phyloP scores from a whole-genome alignment of 2,888 invertebrate genomes.

The Phortica magna region DNA sequence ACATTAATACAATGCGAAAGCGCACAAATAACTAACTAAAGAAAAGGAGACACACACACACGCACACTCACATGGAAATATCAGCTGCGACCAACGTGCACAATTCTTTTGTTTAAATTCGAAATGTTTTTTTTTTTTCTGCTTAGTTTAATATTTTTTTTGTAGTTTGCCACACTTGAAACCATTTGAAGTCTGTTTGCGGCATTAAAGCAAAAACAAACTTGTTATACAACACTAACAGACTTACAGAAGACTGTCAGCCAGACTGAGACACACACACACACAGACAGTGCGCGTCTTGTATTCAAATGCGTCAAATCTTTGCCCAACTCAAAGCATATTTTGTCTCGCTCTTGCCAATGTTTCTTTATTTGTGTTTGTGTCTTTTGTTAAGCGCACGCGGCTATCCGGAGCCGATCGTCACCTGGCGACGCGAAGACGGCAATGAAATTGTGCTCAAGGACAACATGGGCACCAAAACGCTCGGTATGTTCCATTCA shows the following conservation, averaged over 20 bases:
- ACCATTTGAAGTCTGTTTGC: constrained; percentile 69
- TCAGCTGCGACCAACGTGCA: constrained; percentile 50
- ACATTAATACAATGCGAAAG: constrained; percentile 45
- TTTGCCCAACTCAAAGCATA: neutral
- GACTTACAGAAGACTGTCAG: constrained; percentile 4
- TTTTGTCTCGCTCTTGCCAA: neutral
- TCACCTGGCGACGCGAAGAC: constrained; percentile 92
- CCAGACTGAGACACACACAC: too few relatives aligned
- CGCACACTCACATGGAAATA: constrained; percentile 43
- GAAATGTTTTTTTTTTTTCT: constrained; percentile 34
- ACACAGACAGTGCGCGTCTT: too few relatives aligned
- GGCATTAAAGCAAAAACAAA: constrained; percentile 62
- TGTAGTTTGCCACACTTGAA: constrained; percentile 52
- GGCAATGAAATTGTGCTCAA: constrained; percentile 88
- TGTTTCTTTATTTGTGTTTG: neutral
- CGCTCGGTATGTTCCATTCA: constrained; percentile 79
- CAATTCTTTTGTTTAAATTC: constrained; percentile 55
- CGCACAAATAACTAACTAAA: constrained; percentile 9
- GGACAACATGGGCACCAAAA: constrained; percentile 83
- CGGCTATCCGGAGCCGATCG: constrained; percentile 88
- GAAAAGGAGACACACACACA: constrained; percentile 28
- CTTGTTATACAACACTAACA: constrained; percentile 52
- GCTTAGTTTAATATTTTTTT: constrained; percentile 26
- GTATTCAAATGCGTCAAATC: too few relatives aligned
- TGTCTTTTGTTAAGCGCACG: constrained; percentile 80